Conservation (phyloP, 2,797 vertebrate genomes). For the Gymnocypris eckloni region DNA sequence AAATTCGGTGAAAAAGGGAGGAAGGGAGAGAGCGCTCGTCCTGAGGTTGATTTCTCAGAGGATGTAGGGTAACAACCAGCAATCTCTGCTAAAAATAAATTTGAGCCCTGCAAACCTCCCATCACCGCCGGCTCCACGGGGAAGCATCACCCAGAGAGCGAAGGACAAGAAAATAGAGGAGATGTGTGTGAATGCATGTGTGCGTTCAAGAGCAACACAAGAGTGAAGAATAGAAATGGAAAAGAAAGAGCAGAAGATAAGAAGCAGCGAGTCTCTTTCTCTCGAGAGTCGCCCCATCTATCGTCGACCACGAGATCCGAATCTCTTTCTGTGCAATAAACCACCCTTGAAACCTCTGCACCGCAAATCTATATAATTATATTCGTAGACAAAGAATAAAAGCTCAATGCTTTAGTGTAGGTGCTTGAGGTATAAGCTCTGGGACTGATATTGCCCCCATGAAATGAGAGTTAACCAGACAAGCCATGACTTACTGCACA, state of each 20-base stretch:
- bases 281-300: conserved; percentile 64
- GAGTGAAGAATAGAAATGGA: conserved; percentile 13
- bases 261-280: conserved; percentile 15
- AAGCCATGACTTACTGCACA: conserved; percentile 31
- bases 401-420: conserved; percentile 61
- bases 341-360: conserved; percentile 73
- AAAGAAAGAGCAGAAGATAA: conserved; percentile 32
- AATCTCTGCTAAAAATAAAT: conserved; percentile 76
- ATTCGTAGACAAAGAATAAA: conserved; percentile 72
- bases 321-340: conserved; percentile 75
- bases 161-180: conserved; percentile 57
- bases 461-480: conserved; percentile 51
- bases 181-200: conserved; percentile 13
- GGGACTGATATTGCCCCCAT: conserved; percentile 16
- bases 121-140: conserved; percentile 73
- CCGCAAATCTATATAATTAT: conserved; percentile 74
- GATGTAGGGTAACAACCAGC: conserved; percentile 67
- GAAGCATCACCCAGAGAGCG: conserved; percentile 60
- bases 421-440: conserved; percentile 52
- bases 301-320: conserved; percentile 75
- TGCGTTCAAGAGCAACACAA: neutral
- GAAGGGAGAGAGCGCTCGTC: neutral
- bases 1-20: conserved; percentile 6
- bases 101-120: conserved; percentile 72
- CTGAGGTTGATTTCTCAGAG: conserved; percentile 64